Conservation (phyloP, 2,888 invertebrate species). For the Luperina testacea region DNA sequence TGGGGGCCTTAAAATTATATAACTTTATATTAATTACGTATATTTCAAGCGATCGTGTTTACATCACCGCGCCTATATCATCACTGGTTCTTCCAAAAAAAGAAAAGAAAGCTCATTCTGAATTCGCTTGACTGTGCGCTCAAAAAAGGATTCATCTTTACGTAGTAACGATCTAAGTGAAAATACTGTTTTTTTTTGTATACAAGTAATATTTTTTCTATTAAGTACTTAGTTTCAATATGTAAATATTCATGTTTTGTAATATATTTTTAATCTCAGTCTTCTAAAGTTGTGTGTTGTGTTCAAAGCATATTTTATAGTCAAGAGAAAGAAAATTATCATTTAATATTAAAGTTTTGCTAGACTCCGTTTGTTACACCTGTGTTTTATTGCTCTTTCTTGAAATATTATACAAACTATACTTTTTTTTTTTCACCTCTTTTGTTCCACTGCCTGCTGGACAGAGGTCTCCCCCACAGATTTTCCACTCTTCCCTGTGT, state of each 20-base stretch:
- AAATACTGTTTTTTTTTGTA: slow-evolving; percentile 6
- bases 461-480: neutral
- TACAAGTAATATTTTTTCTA: neutral
- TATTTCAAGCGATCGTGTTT: too few species aligned
- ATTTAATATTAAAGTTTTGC: slow-evolving; percentile 16
- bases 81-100: too few species aligned
- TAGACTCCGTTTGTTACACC: slow-evolving; percentile 1
- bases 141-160: slow-evolving; percentile 63
- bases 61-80: too few species aligned
- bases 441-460: neutral
- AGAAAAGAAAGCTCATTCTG: too few species aligned
- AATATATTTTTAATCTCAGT: neutral
- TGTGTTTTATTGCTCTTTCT: too few species aligned
- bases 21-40: too few species aligned
- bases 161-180: slow-evolving; percentile 18
- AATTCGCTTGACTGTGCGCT: neutral
- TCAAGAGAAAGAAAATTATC: slow-evolving; percentile 26
- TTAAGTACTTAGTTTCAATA: neutral
- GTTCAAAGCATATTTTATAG: slow-evolving; percentile 18
- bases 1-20: too few species aligned
- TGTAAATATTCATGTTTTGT: neutral
- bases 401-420: too few species aligned
- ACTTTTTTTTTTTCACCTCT: neutral
- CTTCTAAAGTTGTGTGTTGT: slow-evolving; percentile 1
- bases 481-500: neutral